Evolutionary conservation across 1,140 invertebrate species (phyloP), one percentile per base, ranked within the genome.

Genomic region (Hyles vespertilio): DNA sequence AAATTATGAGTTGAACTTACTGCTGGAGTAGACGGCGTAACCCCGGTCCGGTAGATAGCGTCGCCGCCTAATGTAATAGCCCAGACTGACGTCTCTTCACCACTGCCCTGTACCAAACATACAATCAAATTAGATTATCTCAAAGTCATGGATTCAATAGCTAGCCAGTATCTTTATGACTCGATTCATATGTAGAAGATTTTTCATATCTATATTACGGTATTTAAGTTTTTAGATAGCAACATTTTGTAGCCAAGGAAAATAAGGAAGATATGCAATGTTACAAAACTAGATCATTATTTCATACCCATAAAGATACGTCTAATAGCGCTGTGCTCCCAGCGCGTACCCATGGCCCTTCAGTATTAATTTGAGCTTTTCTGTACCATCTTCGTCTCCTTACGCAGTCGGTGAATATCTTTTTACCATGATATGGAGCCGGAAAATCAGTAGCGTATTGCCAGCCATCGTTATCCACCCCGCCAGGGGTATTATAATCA

Each of bases 381-480:
- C 96, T 92, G 67, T 94, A 93, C 96, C 97, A 98, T 50, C 95
- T 89, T 48, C 96, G 90, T 33, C 96, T 91, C 57, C 97, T 90
- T 0, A 97, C 96, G 75, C 96, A 96, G 89, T 98, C 97, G 1
- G 95, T 97, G 61, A 97, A 94, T 56, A 94, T 91, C 81, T 97
- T 97, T 67, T 94, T 93, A 0, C 92, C 92, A 81, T 98, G 96
- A 84, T 96, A 98, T 32, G 92, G 92, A 0, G 94, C 92, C 5
- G 96, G 96, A 83, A 98, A 98, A 86, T 98, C 96, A 2, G 95
- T 94, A 3, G 96, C 96, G 89, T 98, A 98, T 80, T 98, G 97
- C 97, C 97, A 98, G 3, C 97, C 97, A 68, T 98, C 95, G 58
- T 92, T 91, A 86, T 98, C 96, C 1, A 96, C 95, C 1, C 96